Evolutionary conservation across 2,888 invertebrate species (phyloP).

Genomic region (Nineta flava): DNA sequence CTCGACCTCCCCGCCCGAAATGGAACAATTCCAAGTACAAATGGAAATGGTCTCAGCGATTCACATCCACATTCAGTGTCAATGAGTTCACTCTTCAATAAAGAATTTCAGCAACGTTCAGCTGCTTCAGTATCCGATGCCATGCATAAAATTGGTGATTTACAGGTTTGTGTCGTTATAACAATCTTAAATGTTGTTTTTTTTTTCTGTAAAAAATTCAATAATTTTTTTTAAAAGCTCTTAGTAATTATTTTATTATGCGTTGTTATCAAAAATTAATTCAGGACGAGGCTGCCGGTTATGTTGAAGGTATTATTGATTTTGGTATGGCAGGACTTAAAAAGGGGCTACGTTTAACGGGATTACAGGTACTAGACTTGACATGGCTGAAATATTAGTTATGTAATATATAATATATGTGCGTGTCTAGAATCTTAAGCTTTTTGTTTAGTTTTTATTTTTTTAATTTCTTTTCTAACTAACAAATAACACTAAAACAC

Average conservation of each 20-base stretch:
- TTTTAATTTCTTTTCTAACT: no score
- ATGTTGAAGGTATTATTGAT: constrained; percentile 45
- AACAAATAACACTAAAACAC: no score
- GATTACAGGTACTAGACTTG: constrained; percentile 34
- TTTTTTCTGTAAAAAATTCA: no score
- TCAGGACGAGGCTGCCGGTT: constrained; percentile 45
- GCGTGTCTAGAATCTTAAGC: no score
- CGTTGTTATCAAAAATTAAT: constrained; percentile 6
- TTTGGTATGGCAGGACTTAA: constrained; percentile 43
- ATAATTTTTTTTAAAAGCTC: no score
- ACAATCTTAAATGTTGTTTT: neutral
- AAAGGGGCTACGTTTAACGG: constrained; percentile 41
- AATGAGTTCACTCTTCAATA: constrained; percentile 12
- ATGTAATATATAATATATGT: no score
- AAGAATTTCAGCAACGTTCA: constrained; percentile 35
- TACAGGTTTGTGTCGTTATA: constrained; percentile 33
- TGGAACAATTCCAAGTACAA: no score
- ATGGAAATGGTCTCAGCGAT: no score
- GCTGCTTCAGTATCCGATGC: constrained; percentile 19
- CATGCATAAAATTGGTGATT: constrained; percentile 43
- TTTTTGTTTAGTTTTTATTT: no score
- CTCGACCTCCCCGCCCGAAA: no score
- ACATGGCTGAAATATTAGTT: no score
- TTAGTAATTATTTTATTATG: constrained; percentile 1
- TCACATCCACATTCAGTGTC: neutral